Base-by-base conservation (phyloP, 2,797 vertebrate species). In the Eulemur coronatus region DNA sequence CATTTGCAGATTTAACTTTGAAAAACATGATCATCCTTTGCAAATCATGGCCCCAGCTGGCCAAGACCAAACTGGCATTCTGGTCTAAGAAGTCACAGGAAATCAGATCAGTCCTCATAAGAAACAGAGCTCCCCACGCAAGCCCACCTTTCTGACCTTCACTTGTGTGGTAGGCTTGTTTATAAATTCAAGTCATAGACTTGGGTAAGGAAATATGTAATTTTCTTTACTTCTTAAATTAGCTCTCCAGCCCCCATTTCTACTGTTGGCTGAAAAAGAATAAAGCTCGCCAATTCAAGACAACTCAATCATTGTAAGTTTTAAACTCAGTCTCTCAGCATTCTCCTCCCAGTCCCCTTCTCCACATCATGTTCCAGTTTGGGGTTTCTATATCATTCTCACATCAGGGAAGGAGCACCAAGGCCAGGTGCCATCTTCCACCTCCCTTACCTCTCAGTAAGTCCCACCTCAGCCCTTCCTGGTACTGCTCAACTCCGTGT, bases 1-100 rank as follows among this genome's bases (percentile, higher is more conserved):
- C 50, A n/a, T 69, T 30, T 73, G 41, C 63, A 96, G 84, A 89
- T 75, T 95, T 38, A 76, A 33, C 76, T 95, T 96, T 75, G 78
- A 84, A 92, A 89, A 59, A 67, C 41, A 70, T 30, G 41, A 78
- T 46, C 7, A 14, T 79, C 84, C 59, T 95, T 96, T 61, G 67
- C 61, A 92, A 92, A 46, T 73, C 43, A 18, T 48, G 33, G 59
- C 46, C 57, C 4, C 18, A 81, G 48, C 50, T 78, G 70, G 41
- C 33, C 41, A 70, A 22, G 48, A 59, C 59, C 57, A 76, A 70
- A 52, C 46, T 43, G n/a, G 30, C 33, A 63, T 81, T 46, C 89
- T 63, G 57, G 63, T 67, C 69, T 84, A 35, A 2, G 28, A 17
- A n/a, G 5, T 63, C 17, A 41, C 5, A 18, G 55, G 61, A 96